Evolutionary conservation across 2,888 invertebrate species (phyloP), one percentile per base, ranked within the genome.

Genomic region (Dynastes maya): DNA sequence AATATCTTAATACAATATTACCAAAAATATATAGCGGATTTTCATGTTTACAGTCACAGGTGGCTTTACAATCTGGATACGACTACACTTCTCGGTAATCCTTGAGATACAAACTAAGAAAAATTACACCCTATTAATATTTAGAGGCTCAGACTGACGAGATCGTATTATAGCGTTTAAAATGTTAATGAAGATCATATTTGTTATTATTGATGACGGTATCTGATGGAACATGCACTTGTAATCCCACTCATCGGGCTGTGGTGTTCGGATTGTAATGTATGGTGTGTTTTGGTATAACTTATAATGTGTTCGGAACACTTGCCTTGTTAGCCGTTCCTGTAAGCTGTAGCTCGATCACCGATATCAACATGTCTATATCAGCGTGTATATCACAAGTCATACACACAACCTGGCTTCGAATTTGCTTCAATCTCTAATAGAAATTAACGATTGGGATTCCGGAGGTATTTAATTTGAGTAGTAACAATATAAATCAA

Each of bases 191-290:
- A 82, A 82, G 80, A 82, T 82, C 81, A 82, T 82, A 81, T 81
- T 82, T 82, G 82, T 81, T 87, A 87, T 87, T 87, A 87, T 87
- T 87, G 87, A 87, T 87, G 87, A 86, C 86, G 83, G 86, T 84
- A 86, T 86, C 86, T 83, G 84, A 76, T 80, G 83, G 84, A 86
- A 87, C 87, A 87, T 85, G 87, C 84, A 86, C 86, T 84, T 84
- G 81, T 85, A 85, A 86, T 86, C 86, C 87, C 86, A 87, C 87
- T 86, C 86, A 70, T 78, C 82, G 80, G 58, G 71, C 76, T 61
- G 45, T 78, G 79, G 82, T 80, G 80, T 80, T 80, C 80, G 68
- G 49, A 68, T 55, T 29, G 77, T 81, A 82, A 81, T 79, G 79
- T 82, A 82, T 79, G 80, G 80, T 80, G 77, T 80, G 81, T 82